These are phyloP conservation scores for Machimus rusticus DNA, from an alignment of 2,888 invertebrate genomes.

Conservation along the genomic window DNA sequence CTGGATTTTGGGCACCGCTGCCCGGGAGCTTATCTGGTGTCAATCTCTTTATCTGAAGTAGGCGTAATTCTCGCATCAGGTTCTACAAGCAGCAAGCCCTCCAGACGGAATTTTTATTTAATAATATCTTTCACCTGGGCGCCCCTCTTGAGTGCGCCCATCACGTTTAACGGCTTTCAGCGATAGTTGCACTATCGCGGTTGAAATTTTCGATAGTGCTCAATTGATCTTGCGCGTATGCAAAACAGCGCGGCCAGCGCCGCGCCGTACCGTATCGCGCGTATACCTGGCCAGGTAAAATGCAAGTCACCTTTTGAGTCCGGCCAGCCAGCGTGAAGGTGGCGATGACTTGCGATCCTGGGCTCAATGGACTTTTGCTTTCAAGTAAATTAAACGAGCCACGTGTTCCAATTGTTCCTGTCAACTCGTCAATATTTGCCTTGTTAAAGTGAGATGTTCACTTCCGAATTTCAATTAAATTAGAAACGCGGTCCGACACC, in stretches of 20 bases:
- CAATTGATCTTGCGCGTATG: not conserved
- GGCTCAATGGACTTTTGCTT: conserved; percentile 43
- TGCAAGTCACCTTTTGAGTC: conserved; percentile 18
- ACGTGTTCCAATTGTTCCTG: conserved; percentile 46
- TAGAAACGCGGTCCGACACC: not conserved
- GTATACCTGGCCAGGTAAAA: not conserved
- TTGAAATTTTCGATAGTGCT: not conserved
- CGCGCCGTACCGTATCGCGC: not conserved
- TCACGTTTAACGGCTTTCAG: not conserved
- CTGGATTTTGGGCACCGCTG: not conserved
- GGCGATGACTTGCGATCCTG: conserved; percentile 38
- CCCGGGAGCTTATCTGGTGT: not conserved
- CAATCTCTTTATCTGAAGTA: not conserved
- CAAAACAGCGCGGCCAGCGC: not conserved
- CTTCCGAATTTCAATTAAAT: conserved; percentile 39
- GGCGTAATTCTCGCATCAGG: not conserved
- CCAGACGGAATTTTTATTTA: not conserved
- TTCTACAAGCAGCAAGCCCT: not conserved
- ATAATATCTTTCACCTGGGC: not conserved
- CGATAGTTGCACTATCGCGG: not conserved
- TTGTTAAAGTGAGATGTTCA: conserved; percentile 47
- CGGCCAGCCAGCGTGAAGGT: conserved; percentile 14
- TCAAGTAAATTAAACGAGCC: conserved; percentile 45
- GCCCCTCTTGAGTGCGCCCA: not conserved
- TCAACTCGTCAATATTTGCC: conserved; percentile 48